Percentiles rank a stretch among this genome's conserved stretches.
Evolutionary conservation across 2,888 invertebrate species (phyloP).

Genomic region (Perdita meconis): DNA sequence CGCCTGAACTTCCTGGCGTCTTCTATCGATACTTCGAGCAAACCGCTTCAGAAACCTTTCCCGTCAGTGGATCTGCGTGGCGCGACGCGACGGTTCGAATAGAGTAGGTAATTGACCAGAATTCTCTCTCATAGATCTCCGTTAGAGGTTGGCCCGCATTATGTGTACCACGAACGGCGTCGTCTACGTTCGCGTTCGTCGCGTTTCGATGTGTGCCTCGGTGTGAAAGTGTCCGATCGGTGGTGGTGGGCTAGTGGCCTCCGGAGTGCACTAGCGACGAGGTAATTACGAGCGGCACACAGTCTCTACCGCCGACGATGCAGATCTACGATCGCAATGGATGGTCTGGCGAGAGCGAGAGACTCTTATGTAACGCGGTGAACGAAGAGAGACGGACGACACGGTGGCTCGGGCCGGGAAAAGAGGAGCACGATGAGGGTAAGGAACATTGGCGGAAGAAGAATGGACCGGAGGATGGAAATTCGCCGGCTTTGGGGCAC

Average conservation of each 20-base stretch:
- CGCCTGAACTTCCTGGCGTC: slow-evolving; percentile 35
- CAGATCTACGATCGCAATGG: slow-evolving; percentile 79
- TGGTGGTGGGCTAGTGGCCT: slow-evolving; percentile 66
- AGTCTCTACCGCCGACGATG: slow-evolving; percentile 71
- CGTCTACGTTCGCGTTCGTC: slow-evolving; percentile 26
- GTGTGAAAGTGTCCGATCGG: slow-evolving; percentile 64
- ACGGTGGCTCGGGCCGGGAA: slow-evolving; percentile 4
- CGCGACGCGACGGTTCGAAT: slow-evolving; percentile 51
- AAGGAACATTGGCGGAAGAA: slow-evolving; percentile 57
- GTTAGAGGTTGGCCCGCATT: slow-evolving; percentile 66
- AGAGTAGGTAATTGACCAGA: slow-evolving; percentile 71
- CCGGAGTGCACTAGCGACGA: slow-evolving; percentile 75
- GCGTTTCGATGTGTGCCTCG: slow-evolving; percentile 37
- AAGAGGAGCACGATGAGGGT: slow-evolving; percentile 13
- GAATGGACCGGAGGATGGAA: slow-evolving; percentile 65
- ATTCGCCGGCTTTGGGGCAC: slow-evolving; percentile 55
- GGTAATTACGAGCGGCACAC: slow-evolving; percentile 78
- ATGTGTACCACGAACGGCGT: slow-evolving; percentile 50
- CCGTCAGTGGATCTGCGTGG: slow-evolving; percentile 60
- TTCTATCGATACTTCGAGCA: slow-evolving; percentile 53
- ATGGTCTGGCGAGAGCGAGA: slow-evolving; percentile 58
- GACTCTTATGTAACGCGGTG: not conserved
- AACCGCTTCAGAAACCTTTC: slow-evolving; percentile 59
- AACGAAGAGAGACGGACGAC: not conserved
- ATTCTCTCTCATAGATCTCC: slow-evolving; percentile 71